These are phyloP conservation scores for Caloenas nicobarica DNA, from an alignment of 2,113 vertebrate species.

Conservation along the genomic window DNA sequence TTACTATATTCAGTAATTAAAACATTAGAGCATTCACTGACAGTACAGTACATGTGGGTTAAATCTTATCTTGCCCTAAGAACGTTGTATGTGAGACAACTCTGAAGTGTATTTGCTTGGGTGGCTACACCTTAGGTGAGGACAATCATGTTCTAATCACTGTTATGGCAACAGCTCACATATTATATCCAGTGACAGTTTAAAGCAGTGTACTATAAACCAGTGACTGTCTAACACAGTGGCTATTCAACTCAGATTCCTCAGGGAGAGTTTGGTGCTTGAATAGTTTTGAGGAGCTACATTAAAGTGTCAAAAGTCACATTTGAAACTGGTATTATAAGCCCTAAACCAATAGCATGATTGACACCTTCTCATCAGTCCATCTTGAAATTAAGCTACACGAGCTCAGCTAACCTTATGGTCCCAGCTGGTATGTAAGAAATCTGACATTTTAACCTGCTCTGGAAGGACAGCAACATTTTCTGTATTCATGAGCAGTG, in stretches of 20 bases:
- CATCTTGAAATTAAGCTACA: background rate
- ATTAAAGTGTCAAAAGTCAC: background rate
- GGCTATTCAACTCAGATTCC: background rate
- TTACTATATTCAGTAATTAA: background rate
- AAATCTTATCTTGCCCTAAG: background rate
- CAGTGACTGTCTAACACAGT: background rate
- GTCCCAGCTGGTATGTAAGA: background rate
- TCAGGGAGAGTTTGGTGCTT: background rate
- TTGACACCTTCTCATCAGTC: background rate
- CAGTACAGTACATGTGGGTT: background rate
- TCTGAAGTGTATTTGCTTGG: background rate
- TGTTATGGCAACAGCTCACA: background rate
- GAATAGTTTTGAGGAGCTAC: background rate
- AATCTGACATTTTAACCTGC: background rate
- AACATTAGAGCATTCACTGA: background rate
- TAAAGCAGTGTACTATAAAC: background rate
- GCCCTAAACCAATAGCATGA: background rate
- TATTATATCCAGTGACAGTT: background rate
- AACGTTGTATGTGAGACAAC: background rate
- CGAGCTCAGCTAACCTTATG: background rate
- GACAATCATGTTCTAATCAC: background rate
- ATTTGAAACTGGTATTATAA: background rate
- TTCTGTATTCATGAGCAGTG: background rate
- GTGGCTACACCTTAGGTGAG: background rate
- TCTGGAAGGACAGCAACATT: background rate